phyloP scores from a whole-genome alignment of 2,113 vertebrate genomes.

The Myotis lucifugus region DNA sequence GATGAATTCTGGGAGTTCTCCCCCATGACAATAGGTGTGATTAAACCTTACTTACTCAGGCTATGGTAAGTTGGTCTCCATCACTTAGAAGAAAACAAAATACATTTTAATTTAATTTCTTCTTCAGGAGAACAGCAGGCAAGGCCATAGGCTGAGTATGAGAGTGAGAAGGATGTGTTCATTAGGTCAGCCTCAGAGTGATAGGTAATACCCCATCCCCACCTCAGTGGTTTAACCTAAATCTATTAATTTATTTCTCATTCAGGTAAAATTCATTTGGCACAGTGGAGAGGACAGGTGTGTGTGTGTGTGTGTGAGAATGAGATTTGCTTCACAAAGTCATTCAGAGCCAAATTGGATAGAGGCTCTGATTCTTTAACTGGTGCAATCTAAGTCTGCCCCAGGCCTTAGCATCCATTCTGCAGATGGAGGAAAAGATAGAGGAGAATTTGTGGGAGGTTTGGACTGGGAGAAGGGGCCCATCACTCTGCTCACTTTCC shows the following conservation, averaged over 20 bases:
- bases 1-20: neutral
- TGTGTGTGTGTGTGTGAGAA: neutral
- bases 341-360: neutral
- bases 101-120: neutral
- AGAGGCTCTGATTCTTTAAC: neutral
- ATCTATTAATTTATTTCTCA: neutral
- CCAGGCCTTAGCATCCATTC: neutral
- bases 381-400: too few species aligned
- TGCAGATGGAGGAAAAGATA: neutral
- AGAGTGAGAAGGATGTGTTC: too few species aligned
- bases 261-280: neutral
- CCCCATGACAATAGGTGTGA: neutral
- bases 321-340: neutral
- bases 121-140: neutral
- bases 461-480: neutral
- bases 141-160: fast-evolving
- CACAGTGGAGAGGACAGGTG: neutral
- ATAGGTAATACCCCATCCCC: fast-evolving
- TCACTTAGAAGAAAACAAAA: neutral
- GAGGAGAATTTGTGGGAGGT: neutral
- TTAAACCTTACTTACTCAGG: neutral
- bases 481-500: neutral
- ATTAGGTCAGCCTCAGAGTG: neutral
- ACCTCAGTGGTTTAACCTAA: neutral
- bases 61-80: neutral